Percentiles rank a stretch among this genome's conserved stretches.
These are phyloP conservation scores for Suncus etruscus DNA, from an alignment of 2,113 vertebrate species.

Conservation along the genomic window DNA sequence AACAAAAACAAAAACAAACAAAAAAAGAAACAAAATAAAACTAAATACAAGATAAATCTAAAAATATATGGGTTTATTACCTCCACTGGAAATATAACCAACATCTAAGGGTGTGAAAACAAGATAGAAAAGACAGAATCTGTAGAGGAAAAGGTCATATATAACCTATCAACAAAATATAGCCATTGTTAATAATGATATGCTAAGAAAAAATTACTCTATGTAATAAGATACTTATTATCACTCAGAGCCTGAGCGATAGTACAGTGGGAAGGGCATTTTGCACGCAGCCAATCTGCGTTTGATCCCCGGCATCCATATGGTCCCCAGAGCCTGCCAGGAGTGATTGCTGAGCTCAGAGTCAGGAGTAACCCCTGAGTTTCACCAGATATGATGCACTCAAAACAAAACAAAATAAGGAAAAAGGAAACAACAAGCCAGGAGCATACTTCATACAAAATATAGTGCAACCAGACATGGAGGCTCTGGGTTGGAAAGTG, in stretches of 20 bases:
- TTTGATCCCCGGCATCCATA: no score
- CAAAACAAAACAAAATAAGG: background rate
- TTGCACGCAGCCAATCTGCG: no score
- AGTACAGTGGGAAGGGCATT: no score
- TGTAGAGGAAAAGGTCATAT: background rate
- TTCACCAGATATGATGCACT: background rate
- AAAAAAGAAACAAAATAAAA: no score
- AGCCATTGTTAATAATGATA: background rate
- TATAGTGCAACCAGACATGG: background rate
- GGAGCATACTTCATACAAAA: background rate
- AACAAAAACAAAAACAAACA: no score
- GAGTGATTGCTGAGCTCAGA: no score
- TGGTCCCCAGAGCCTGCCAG: no score
- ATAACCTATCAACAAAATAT: slow-evolving; percentile 40
- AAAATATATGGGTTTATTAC: background rate
- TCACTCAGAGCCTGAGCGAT: background rate
- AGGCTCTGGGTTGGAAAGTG: background rate
- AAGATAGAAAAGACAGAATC: background rate
- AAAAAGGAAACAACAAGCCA: background rate
- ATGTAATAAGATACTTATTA: background rate
- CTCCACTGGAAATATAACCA: background rate
- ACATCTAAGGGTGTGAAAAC: background rate
- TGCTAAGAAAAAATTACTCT: slow-evolving; percentile 20
- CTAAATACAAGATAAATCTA: no score
- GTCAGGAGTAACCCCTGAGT: no score